phyloP scores from a whole-genome alignment of 2,113 vertebrate genomes.

The Coptodon bakossiorum region DNA sequence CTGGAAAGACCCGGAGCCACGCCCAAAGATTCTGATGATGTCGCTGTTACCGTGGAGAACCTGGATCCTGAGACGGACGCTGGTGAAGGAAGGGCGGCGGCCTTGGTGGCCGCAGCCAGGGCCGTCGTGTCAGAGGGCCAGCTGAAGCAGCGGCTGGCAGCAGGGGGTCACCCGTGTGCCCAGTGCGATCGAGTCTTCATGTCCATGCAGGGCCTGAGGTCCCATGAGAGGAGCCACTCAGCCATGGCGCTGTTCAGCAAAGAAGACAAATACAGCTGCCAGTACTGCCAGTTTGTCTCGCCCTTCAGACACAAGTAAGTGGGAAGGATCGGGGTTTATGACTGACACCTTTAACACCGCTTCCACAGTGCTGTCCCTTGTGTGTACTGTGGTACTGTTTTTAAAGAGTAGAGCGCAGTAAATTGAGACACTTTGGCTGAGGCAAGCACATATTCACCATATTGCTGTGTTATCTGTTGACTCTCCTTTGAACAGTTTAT shows the following conservation, averaged over 20 bases:
- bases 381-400: background rate
- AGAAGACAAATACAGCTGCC: constrained; percentile 97
- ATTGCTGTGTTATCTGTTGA: background rate
- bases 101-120: constrained; percentile 44
- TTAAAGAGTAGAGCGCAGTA: background rate
- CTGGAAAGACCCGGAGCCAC: constrained; percentile 1
- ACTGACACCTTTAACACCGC: background rate
- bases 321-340: background rate
- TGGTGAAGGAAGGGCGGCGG: constrained; percentile 5
- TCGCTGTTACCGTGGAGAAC: background rate
- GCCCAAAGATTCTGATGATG: background rate
- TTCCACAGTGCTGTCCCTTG: background rate
- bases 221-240: constrained; percentile 96
- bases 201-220: constrained; percentile 98
- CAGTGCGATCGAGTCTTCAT: constrained; percentile 96
- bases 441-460: background rate
- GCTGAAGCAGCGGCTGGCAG: constrained; percentile 78
- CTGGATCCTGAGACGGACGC: background rate
- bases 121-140: constrained; percentile 60
- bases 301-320: constrained; percentile 99
- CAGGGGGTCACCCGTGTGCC: constrained; percentile 87
- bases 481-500: background rate
- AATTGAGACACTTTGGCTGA: background rate
- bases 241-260: constrained; percentile 87
- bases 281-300: constrained; percentile 97